Percentiles rank a stretch among this genome's conserved stretches.
These are phyloP conservation scores for Anoncus sp. DNA, from an alignment of 2,888 invertebrate species.

Conservation along the genomic window DNA sequence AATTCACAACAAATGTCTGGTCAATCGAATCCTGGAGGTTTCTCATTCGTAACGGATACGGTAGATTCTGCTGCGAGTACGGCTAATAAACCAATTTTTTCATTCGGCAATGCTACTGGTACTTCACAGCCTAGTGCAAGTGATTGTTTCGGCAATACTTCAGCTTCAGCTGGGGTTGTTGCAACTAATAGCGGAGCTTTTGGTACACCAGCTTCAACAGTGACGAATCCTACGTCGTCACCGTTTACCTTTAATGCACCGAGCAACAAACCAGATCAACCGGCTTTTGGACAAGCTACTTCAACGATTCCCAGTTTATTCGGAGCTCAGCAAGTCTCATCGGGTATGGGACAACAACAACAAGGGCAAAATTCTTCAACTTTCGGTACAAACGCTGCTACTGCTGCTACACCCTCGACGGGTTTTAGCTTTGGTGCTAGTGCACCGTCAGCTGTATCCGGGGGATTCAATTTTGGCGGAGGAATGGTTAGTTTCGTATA, in stretches of 20 bases:
- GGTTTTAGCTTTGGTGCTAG: constrained; percentile 78
- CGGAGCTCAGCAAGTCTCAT: constrained; percentile 66
- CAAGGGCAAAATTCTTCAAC: constrained; percentile 34
- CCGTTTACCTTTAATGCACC: constrained; percentile 76
- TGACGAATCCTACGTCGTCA: constrained; percentile 57
- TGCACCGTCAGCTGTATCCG: constrained; percentile 68
- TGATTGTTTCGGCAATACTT: constrained; percentile 71
- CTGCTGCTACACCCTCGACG: constrained; percentile 57
- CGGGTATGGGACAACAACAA: constrained; percentile 62
- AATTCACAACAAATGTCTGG: constrained; percentile 64
- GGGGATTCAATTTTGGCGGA: constrained; percentile 74
- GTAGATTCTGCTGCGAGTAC: constrained; percentile 53
- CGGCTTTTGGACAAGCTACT: constrained; percentile 73
- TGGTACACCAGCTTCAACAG: constrained; percentile 62
- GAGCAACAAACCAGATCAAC: constrained; percentile 69
- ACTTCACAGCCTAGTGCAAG: constrained; percentile 60
- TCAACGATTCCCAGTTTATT: constrained; percentile 72
- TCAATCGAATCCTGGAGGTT: constrained; percentile 71
- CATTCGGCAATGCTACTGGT: constrained; percentile 68
- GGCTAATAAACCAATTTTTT: constrained; percentile 68
- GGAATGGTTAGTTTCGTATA: constrained; percentile 63
- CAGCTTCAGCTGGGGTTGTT: too few relatives aligned
- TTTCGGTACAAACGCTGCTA: constrained; percentile 62
- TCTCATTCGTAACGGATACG: constrained; percentile 71
- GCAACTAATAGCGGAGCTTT: constrained; percentile 62